Percentiles rank a stretch among this genome's conserved stretches.
Evolutionary conservation across 1,140 invertebrate species (phyloP).

Genomic region (Brachionus calyciflorus): DNA sequence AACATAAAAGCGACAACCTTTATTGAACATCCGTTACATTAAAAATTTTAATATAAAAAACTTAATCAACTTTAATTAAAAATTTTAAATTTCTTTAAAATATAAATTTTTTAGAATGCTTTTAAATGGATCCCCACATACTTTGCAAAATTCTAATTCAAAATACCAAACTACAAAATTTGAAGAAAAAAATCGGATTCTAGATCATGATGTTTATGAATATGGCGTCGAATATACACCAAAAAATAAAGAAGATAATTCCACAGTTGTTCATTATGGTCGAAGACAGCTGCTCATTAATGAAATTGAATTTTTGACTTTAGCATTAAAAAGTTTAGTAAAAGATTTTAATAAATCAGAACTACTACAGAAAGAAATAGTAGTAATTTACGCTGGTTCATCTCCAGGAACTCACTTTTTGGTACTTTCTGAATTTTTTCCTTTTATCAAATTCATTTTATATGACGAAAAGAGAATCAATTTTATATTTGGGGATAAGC

Average conservation of each 20-base stretch:
- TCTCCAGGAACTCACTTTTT: background rate
- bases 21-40: too few relatives aligned
- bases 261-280: constrained; percentile 1
- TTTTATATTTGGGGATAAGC: background rate
- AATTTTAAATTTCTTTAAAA: too few relatives aligned
- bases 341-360: too few relatives aligned
- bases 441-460: constrained; percentile 6
- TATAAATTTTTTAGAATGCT: too few relatives aligned
- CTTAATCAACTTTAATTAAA: too few relatives aligned
- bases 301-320: constrained; percentile 28
- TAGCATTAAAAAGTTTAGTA: background rate
- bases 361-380: background rate
- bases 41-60: too few relatives aligned
- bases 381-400: background rate
- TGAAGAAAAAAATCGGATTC: background rate
- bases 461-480: background rate
- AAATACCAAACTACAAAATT: background rate
- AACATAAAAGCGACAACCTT: too few relatives aligned
- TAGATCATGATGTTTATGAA: background rate
- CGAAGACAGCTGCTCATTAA: background rate
- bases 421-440: background rate
- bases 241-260: background rate
- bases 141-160: constrained; percentile 1
- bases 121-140: background rate
- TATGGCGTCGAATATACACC: background rate